Evolutionary conservation across 2,888 invertebrate genomes (phyloP), one percentile per base, ranked within the genome.

Genomic region (Hololepta plana): DNA sequence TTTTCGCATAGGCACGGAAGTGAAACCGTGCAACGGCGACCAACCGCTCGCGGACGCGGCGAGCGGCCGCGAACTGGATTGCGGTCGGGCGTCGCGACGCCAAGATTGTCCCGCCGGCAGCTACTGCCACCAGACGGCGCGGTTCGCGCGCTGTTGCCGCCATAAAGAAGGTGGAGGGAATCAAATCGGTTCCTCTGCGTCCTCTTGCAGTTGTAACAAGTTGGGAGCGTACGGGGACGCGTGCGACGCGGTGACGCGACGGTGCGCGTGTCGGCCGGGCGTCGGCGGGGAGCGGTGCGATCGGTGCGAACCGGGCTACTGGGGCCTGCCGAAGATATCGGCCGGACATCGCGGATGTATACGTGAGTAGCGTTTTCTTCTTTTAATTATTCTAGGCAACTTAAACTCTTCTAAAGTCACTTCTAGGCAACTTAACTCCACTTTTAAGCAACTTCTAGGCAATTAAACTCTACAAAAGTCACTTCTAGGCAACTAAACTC

Each of bases 81-180:
- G 87, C 52, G 79, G 79, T 30, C 75, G 72, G 44, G 81, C 79
- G 15, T 73, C 74, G 4, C 68, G 72, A 42, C 62, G 79, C 23
- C 72, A 72, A 51, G 76, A 77, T 49, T 87, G 88, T 49, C 85
- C 87, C 9, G 70, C 73, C 23, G 77, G 75, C 40, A 76, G 73
- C 48, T 87, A 85, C 57, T 88, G 88, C 53, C 87, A 88, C 55
- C 77, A 79, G 46, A 80, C 80, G 2, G 57, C 73, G 24, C 67
- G 74, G 38, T 80, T 82, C 43, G 77, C 84, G 35, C 71, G 80
- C 43, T 88, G 88, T 51, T 88, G 88, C 48, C 69, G 63, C n/a
- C n/a, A n/a, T n/a, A n/a, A n/a, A n/a, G n/a, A n/a, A n/a, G n/a
- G n/a, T n/a, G n/a, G n/a, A n/a, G n/a, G n/a, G n/a, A n/a, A n/a